Percentiles rank a stretch among this genome's conserved stretches.
Evolutionary conservation across 1,140 invertebrate genomes (phyloP).

Genomic region (Heliconius hermathena): DNA sequence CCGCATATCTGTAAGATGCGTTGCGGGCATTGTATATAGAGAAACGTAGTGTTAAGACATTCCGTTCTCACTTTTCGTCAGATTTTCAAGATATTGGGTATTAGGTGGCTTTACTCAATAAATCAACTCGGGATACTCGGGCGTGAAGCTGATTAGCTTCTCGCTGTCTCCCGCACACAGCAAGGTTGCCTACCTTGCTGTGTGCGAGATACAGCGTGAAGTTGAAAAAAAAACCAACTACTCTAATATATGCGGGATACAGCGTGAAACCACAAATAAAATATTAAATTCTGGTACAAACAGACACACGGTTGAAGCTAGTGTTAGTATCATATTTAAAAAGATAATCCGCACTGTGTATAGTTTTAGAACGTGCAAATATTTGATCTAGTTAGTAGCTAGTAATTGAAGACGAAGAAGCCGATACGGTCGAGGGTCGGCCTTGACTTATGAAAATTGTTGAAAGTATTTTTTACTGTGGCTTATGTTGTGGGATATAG

Average conservation of each 20-base stretch:
- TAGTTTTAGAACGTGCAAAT: constrained; percentile 21
- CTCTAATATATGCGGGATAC: no score
- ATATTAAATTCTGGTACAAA: not conserved
- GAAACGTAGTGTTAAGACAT: no score
- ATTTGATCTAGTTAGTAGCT: constrained; percentile 29
- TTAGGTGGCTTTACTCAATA: no score
- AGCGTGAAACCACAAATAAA: not conserved
- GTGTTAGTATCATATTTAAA: not conserved
- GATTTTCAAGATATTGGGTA: no score
- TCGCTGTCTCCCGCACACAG: no score
- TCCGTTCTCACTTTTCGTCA: no score
- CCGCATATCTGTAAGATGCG: no score
- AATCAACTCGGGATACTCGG: no score
- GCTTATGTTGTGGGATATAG: constrained; percentile 11
- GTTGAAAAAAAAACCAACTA: no score
- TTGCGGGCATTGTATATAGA: no score
- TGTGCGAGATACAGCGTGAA: not conserved
- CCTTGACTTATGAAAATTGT: constrained; percentile 37
- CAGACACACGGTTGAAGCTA: not conserved
- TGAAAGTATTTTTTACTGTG: constrained; percentile 32
- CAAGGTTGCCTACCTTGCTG: no score
- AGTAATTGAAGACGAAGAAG: constrained; percentile 33
- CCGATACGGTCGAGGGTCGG: constrained; percentile 29
- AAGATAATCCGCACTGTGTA: not conserved
- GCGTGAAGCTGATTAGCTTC: no score